These are phyloP conservation scores for Pterocles gutturalis DNA, from an alignment of 2,113 vertebrate species.

Conservation along the genomic window DNA sequence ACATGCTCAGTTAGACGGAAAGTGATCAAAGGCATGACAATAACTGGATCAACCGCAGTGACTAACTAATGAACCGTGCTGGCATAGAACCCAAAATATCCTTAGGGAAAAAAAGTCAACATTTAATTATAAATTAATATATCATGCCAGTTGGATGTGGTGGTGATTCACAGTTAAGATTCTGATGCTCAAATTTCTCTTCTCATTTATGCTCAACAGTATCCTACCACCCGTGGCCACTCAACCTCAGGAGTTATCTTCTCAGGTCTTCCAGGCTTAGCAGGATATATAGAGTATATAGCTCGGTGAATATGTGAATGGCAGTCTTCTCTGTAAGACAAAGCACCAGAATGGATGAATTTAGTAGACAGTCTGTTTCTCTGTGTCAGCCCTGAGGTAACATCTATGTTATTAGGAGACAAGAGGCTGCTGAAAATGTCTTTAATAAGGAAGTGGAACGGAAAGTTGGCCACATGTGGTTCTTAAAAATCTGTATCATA, in stretches of 20 bases:
- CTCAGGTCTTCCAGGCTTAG: neutral
- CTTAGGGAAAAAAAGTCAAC: slow-evolving; percentile 5
- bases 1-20: neutral
- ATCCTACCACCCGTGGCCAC: neutral
- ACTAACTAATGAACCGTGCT: slow-evolving; percentile 29
- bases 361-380: neutral
- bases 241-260: neutral
- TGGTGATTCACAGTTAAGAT: neutral
- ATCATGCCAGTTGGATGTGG: neutral
- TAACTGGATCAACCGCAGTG: slow-evolving; percentile 5
- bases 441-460: neutral
- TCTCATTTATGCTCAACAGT: neutral
- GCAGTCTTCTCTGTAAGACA: neutral
- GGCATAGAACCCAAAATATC: slow-evolving; percentile 3
- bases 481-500: neutral
- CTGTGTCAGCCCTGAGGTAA: neutral
- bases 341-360: neutral
- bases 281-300: neutral
- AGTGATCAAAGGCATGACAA: slow-evolving; percentile 28
- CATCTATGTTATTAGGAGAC: neutral
- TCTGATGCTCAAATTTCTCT: neutral
- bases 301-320: neutral
- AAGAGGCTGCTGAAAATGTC: neutral
- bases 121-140: slow-evolving; percentile 47
- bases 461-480: neutral